Conservation (phyloP, 2,888 invertebrate genomes). For the Drosophila percnosoma region DNA sequence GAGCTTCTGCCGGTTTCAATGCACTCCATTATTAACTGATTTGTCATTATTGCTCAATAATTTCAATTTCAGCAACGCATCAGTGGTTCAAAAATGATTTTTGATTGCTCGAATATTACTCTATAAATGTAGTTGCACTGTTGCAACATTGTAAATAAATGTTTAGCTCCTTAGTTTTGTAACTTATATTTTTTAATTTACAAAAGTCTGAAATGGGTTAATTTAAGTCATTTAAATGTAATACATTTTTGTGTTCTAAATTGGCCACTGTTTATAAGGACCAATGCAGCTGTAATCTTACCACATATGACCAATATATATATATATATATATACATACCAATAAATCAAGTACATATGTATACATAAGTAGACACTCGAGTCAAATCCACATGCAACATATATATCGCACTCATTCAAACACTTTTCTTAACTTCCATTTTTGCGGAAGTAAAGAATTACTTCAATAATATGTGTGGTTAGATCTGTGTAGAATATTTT, state of each 20-base stretch:
- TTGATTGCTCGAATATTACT: background rate
- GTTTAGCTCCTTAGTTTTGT: background rate
- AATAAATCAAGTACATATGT: background rate
- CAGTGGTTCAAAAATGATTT: background rate
- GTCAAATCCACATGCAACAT: slow-evolving; percentile 1
- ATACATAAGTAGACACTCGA: slow-evolving; percentile 12
- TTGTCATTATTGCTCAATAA: background rate
- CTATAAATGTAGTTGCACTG: background rate
- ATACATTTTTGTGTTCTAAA: slow-evolving; percentile 2
- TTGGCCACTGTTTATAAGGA: slow-evolving; percentile 16
- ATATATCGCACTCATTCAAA: background rate
- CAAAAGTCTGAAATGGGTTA: slow-evolving; percentile 22
- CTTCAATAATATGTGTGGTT: background rate
- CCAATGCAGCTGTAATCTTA: slow-evolving; percentile 28
- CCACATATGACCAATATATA: slow-evolving; percentile 25
- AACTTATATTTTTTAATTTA: background rate
- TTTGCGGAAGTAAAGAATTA: background rate
- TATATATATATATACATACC: background rate
- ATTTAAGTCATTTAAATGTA: background rate
- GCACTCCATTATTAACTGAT: background rate
- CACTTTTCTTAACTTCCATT: background rate
- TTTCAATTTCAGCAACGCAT: background rate
- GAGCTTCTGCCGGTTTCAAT: background rate
- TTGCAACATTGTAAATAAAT: slow-evolving; percentile 14
- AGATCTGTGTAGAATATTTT: background rate